Percentiles rank a stretch among this genome's conserved stretches.
Evolutionary conservation across 2,888 invertebrate species (phyloP).

Genomic region (Ophion ventricosus): DNA sequence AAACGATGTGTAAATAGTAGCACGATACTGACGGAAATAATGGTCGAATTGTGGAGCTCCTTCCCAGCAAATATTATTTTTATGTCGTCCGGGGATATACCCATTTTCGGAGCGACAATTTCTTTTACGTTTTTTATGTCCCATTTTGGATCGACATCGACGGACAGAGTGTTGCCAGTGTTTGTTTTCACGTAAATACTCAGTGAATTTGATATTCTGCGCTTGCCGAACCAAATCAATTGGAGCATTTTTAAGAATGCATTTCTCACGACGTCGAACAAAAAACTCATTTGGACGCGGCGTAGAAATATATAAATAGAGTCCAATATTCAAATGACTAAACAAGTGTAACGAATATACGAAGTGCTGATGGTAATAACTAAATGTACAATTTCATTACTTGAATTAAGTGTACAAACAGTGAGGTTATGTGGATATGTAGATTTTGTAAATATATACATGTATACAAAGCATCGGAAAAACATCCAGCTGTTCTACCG

Average conservation of each 20-base stretch:
- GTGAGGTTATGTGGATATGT: background rate
- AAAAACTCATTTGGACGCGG: conserved; percentile 82
- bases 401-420: background rate
- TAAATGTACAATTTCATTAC: background rate
- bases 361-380: background rate
- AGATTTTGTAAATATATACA: no score
- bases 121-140: conserved; percentile 90
- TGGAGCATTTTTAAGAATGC: conserved; percentile 87
- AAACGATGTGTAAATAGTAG: no score
- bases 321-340: background rate
- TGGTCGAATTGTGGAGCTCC: conserved; percentile 89
- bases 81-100: conserved; percentile 88
- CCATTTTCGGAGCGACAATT: conserved; percentile 88
- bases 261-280: conserved; percentile 85
- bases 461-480: background rate
- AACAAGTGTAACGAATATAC: background rate
- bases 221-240: conserved; percentile 86
- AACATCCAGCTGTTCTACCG: background rate
- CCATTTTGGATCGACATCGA: conserved; percentile 90
- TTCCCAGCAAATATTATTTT: conserved; percentile 92
- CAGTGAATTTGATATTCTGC: conserved; percentile 86
- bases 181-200: conserved; percentile 89
- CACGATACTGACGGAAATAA: conserved; percentile 86
- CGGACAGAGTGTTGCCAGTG: conserved; percentile 87
- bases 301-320: background rate